These are phyloP conservation scores for Tor tambroides DNA, from an alignment of 2,113 vertebrate species.

Conservation along the genomic window DNA sequence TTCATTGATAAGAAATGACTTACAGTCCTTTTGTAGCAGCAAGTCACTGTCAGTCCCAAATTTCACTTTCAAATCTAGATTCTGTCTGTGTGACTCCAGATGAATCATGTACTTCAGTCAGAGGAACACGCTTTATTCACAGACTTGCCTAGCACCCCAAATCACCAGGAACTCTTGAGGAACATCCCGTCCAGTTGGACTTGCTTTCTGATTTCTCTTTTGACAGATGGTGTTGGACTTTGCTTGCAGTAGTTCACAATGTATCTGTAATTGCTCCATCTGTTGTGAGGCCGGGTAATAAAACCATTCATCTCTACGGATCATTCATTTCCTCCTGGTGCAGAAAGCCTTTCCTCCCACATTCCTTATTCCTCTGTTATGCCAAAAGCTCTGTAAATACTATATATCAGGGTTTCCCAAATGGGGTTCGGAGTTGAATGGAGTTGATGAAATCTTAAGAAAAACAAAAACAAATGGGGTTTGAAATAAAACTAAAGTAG, in stretches of 20 bases:
- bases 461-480: background rate
- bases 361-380: background rate
- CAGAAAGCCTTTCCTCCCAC: background rate
- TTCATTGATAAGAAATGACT: background rate
- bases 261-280: constrained; percentile 41
- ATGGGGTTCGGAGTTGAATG: background rate
- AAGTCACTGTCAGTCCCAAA: background rate
- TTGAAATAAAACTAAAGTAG: background rate
- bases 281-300: constrained; percentile 42
- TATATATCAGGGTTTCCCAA: background rate
- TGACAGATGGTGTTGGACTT: constrained; percentile 23
- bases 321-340: constrained; percentile 21
- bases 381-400: background rate
- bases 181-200: constrained; percentile 32
- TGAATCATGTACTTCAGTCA: background rate
- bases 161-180: background rate
- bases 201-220: constrained; percentile 20
- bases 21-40: too few relatives aligned
- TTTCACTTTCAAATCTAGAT: background rate
- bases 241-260: constrained; percentile 31
- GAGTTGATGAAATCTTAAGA: background rate
- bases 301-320: constrained; percentile 14
- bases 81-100: background rate
- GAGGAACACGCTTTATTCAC: background rate
- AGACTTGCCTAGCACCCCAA: constrained; percentile 2